Conservation (phyloP, 2,113 vertebrate genomes). For the Nycticebus coucang region DNA sequence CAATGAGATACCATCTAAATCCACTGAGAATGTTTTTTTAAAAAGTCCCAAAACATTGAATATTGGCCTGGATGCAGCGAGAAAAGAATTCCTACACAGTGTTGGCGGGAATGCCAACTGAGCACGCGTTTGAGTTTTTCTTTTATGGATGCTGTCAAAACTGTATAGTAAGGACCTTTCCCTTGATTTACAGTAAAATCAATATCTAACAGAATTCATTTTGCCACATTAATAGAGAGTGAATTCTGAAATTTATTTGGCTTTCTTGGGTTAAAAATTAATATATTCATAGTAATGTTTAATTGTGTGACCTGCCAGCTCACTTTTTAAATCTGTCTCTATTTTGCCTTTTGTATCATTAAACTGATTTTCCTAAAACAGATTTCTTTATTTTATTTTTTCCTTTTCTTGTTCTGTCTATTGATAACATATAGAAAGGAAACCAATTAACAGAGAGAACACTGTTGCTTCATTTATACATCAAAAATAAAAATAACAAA, state of each 20-base stretch:
- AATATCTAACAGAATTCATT: constrained; percentile 72
- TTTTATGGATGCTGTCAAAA: background rate
- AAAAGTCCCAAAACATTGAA: too few relatives aligned
- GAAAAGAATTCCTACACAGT: too few relatives aligned
- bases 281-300: constrained; percentile 76
- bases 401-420: constrained; percentile 26
- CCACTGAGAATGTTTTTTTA: too few relatives aligned
- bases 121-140: background rate
- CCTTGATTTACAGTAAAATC: constrained; percentile 63
- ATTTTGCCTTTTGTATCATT: constrained; percentile 79
- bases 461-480: background rate
- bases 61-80: too few relatives aligned
- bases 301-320: constrained; percentile 74
- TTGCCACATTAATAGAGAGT: constrained; percentile 73
- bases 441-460: background rate
- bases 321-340: constrained; percentile 79
- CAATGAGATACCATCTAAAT: too few relatives aligned
- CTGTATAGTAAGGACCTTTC: constrained; percentile 5
- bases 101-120: too few relatives aligned
- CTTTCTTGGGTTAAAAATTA: constrained; percentile 75
- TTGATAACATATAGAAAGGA: constrained; percentile 40
- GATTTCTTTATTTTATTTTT: constrained; percentile 66
- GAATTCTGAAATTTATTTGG: constrained; percentile 78
- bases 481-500: constrained; percentile 41
- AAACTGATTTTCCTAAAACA: constrained; percentile 79